phyloP scores from a whole-genome alignment of 35 echinoderm and acorn worm genomes.

The Holothuria glaberrima region DNA sequence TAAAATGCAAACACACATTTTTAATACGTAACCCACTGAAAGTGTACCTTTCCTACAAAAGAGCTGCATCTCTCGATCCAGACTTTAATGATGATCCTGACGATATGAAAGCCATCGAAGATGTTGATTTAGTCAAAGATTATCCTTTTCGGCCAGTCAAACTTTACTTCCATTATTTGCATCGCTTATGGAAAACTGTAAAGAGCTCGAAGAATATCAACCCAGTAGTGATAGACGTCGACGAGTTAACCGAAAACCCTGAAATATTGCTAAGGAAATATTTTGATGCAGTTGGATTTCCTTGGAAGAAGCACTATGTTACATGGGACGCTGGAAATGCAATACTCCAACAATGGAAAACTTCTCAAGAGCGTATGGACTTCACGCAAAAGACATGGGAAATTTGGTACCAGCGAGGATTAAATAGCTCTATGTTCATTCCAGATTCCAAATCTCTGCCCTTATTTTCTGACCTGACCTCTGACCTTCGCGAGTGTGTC shows the following conservation, averaged over 20 bases:
- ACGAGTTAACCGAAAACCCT: slow-evolving; percentile 50
- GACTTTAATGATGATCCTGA: background rate
- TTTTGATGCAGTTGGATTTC: slow-evolving; percentile 25
- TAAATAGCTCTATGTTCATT: slow-evolving; percentile 10
- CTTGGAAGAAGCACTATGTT: slow-evolving; percentile 26
- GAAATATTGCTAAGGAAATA: slow-evolving; percentile 42
- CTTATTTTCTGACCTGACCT: background rate
- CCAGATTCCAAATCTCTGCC: background rate
- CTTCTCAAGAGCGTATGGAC: background rate
- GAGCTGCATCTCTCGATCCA: background rate
- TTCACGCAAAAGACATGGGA: no score
- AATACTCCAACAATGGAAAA: slow-evolving; percentile 35
- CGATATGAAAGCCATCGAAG: background rate
- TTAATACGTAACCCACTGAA: slow-evolving; percentile 55
- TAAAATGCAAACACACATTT: slow-evolving; percentile 63
- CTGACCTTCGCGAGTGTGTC: slow-evolving; percentile 54
- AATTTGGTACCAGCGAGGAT: background rate
- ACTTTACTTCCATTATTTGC: slow-evolving; percentile 47
- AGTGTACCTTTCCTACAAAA: slow-evolving; percentile 58
- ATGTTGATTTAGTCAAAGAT: slow-evolving; percentile 1
- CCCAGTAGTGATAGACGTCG: slow-evolving; percentile 60
- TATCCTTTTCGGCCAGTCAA: background rate
- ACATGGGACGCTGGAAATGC: slow-evolving; percentile 35
- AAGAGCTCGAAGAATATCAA: slow-evolving; percentile 43
- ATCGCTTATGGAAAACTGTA: slow-evolving; percentile 61